Evolutionary conservation across 64 coral and sea anemone species (phyloP).

Genomic region (Montipora cactus): DNA sequence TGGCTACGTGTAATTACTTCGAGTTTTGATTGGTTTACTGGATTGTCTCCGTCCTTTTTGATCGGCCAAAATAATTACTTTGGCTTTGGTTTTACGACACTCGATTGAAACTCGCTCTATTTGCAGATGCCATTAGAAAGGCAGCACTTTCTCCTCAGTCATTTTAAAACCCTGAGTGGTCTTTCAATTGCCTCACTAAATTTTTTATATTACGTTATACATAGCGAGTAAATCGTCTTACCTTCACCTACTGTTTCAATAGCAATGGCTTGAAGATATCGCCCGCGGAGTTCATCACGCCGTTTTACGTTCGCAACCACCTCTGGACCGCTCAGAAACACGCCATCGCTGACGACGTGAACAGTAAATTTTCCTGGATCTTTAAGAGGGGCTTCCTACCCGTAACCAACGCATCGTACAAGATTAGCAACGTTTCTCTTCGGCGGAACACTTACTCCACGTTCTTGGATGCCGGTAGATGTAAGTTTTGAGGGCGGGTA

Average conservation of each 20-base stretch:
- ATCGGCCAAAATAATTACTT: no score
- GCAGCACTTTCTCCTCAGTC: no score
- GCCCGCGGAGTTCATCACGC: not conserved
- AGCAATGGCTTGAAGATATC: constrained; percentile 1
- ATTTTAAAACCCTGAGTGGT: no score
- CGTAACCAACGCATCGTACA: not conserved
- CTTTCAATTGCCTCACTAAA: no score
- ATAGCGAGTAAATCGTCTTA: not conserved
- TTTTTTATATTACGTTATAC: no score
- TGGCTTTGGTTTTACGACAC: no score
- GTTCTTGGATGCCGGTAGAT: not conserved
- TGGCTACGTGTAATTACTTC: no score
- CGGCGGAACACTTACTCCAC: not conserved
- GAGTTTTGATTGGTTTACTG: no score
- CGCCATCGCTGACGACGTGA: not conserved
- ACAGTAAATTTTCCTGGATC: not conserved
- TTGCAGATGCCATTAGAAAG: no score
- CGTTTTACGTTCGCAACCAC: not conserved
- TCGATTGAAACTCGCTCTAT: no score
- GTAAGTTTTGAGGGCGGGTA: not conserved
- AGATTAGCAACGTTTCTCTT: not conserved
- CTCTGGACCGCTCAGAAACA: constrained; percentile 40
- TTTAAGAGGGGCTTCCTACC: constrained; percentile 23
- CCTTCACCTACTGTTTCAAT: constrained; percentile 52
- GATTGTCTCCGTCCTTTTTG: no score